phyloP scores from a whole-genome alignment of 2,888 invertebrate species.

The Cyrtodaria siliqua region DNA sequence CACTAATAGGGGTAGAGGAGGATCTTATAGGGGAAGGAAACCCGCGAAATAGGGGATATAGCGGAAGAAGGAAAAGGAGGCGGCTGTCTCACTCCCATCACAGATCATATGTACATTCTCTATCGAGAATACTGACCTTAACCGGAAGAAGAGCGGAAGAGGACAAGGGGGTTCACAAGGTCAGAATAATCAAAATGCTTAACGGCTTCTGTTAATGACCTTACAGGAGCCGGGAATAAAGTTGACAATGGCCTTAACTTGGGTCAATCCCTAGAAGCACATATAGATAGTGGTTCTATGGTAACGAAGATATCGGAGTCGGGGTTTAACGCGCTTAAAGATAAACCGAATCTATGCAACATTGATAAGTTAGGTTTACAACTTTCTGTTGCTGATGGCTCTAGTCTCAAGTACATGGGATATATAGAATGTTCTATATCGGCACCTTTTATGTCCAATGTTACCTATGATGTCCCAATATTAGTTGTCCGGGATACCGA shows the following conservation, averaged over 20 bases:
- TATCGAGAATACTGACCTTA: too few relatives aligned
- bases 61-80: neutral
- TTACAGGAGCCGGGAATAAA: neutral
- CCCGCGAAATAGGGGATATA: neutral
- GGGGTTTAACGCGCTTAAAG: neutral
- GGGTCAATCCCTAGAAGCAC: neutral
- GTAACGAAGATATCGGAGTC: neutral
- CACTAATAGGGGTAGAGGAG: too few relatives aligned
- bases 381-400: slow-evolving; percentile 8
- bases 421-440: slow-evolving; percentile 1
- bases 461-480: neutral
- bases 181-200: neutral
- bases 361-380: neutral
- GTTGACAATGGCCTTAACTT: neutral
- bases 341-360: neutral
- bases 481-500: neutral
- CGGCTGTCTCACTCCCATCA: too few relatives aligned
- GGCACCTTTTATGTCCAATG: neutral
- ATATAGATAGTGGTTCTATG: slow-evolving; percentile 4
- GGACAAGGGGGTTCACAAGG: neutral
- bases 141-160: neutral
- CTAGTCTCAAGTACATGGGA: slow-evolving; percentile 1
- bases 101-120: too few relatives aligned
- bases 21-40: too few relatives aligned
- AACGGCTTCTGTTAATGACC: neutral